Conservation (phyloP, 2,113 vertebrate species). For the Chelonoidis abingdonii region DNA sequence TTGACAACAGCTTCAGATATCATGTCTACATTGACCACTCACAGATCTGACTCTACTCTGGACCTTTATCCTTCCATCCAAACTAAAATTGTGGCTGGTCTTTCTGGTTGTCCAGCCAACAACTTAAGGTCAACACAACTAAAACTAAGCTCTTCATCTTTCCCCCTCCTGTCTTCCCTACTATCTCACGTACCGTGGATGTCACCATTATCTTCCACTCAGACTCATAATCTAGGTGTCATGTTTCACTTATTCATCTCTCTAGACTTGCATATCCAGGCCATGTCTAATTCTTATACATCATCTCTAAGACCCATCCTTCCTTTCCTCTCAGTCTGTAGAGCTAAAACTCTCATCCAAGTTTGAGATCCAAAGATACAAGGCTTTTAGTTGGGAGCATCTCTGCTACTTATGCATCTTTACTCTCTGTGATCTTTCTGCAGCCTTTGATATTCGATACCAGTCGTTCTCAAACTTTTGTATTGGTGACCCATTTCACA, state of each 20-base stretch:
- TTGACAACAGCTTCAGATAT: background rate
- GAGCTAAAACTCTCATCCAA: background rate
- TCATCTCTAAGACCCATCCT: background rate
- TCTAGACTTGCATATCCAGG: background rate
- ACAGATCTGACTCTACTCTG: background rate
- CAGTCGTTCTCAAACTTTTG: too few relatives aligned
- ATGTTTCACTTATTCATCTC: background rate
- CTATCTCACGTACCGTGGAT: background rate
- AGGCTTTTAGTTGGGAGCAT: background rate
- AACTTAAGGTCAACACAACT: background rate
- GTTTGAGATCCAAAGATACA: background rate
- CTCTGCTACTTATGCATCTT: background rate
- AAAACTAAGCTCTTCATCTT: background rate
- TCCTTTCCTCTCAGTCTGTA: background rate
- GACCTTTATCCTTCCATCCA: background rate
- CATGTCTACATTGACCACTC: background rate
- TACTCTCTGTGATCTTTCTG: background rate
- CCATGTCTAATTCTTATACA: background rate
- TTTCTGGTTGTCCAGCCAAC: background rate
- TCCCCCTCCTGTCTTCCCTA: background rate
- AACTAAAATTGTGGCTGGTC: background rate
- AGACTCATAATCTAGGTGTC: background rate
- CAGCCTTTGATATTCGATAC: background rate
- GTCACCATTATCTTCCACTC: background rate
- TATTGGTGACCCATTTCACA: too few relatives aligned